These are phyloP conservation scores for Hoplias malabaricus DNA, from an alignment of 2,113 vertebrate species.

Conservation along the genomic window DNA sequence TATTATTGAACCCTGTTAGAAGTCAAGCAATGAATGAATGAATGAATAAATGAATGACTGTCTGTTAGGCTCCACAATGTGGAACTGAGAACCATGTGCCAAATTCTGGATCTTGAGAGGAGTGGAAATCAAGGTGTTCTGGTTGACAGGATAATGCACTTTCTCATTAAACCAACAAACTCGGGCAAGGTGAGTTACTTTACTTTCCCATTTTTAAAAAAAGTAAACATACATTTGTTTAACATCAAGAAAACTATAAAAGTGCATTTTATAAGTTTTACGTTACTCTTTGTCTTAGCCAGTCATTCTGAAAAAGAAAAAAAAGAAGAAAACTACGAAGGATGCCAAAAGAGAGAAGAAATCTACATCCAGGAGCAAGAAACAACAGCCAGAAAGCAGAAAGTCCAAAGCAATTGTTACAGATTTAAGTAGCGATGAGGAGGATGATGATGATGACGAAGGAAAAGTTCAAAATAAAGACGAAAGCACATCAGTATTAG, in stretches of 20 bases:
- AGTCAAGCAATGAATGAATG: neutral
- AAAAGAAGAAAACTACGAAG: conserved; percentile 75
- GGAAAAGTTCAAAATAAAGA: conserved; percentile 53
- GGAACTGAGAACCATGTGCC: conserved; percentile 84
- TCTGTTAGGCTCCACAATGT: conserved; percentile 46
- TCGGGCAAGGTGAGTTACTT: conserved; percentile 84
- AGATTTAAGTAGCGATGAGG: conserved; percentile 93
- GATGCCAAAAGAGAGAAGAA: conserved; percentile 78
- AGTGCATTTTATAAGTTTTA: neutral
- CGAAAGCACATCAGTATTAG: conserved; percentile 41
- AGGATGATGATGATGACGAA: conserved; percentile 76
- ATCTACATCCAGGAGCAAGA: conserved; percentile 74
- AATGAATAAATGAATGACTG: conserved; percentile 33
- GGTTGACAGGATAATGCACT: conserved; percentile 87
- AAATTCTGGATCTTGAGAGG: conserved; percentile 91
- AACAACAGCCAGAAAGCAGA: conserved; percentile 73
- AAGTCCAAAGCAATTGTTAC: conserved; percentile 92
- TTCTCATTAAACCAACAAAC: conserved; percentile 86
- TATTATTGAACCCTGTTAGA: neutral
- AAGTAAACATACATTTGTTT: no score
- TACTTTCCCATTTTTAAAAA: no score
- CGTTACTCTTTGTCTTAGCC: conserved; percentile 52
- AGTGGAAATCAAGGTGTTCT: conserved; percentile 87
- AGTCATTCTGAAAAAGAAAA: conserved; percentile 69
- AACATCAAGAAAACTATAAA: no score